Conservation (phyloP, 2,888 invertebrate species). For the Oconnorella tubifera region DNA sequence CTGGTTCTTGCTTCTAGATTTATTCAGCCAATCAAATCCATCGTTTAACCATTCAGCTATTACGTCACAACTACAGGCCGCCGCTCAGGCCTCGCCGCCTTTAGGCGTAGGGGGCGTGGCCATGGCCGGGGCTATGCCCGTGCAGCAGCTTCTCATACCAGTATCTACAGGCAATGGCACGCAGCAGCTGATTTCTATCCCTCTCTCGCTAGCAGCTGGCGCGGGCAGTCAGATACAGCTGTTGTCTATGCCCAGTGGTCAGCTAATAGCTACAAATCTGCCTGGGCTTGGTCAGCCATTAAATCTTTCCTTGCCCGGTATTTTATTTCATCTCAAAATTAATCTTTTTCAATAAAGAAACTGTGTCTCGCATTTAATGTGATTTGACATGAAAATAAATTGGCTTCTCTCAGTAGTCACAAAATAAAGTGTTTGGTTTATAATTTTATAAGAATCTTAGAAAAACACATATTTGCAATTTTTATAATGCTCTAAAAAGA, state of each 20-base stretch:
- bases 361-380: too few relatives aligned
- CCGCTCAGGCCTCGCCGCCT: slow-evolving; percentile 6
- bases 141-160: slow-evolving; percentile 80
- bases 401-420: too few relatives aligned
- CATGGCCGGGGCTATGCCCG: slow-evolving; percentile 38
- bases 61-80: background rate
- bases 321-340: too few relatives aligned
- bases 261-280: slow-evolving; percentile 77
- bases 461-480: too few relatives aligned
- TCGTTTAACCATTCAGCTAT: background rate
- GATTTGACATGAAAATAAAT: too few relatives aligned
- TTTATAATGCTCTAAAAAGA: too few relatives aligned
- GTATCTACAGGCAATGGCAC: slow-evolving; percentile 92
- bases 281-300: slow-evolving; percentile 63
- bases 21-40: background rate
- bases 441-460: too few relatives aligned
- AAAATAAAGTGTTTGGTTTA: too few relatives aligned
- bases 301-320: slow-evolving; percentile 28
- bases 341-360: too few relatives aligned
- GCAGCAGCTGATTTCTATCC: slow-evolving; percentile 92
- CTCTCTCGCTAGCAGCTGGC: slow-evolving; percentile 63
- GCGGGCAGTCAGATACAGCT: slow-evolving; percentile 59
- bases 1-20: too few relatives aligned
- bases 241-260: slow-evolving; percentile 77
- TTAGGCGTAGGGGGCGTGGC: slow-evolving; percentile 6